Evolutionary conservation across 2,888 invertebrate genomes (phyloP).

Genomic region (Tubulanus polymorphus): DNA sequence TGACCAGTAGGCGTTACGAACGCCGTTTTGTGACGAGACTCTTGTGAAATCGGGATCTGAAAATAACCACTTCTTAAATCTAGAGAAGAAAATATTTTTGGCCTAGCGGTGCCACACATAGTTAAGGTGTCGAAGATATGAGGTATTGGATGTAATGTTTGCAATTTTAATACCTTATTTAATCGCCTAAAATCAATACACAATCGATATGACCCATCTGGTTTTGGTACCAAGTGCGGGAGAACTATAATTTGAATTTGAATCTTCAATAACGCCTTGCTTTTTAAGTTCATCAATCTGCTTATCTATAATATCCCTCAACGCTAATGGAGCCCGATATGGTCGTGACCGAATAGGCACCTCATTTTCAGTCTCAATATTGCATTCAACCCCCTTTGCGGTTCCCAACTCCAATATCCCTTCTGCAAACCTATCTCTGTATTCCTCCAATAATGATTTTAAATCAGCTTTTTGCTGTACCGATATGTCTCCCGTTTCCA

Average conservation of each 20-base stretch:
- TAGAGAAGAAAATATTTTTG: not conserved
- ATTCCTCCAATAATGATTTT: not conserved
- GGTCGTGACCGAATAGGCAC: not conserved
- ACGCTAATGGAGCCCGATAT: not conserved
- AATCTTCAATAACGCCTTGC: not conserved
- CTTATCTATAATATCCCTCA: not conserved
- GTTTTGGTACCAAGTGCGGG: not conserved
- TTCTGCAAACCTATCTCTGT: not conserved
- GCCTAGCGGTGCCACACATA: not conserved
- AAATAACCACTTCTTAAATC: not conserved
- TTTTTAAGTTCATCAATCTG: not conserved
- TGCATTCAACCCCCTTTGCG: not conserved
- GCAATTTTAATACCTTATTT: not conserved
- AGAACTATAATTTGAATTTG: not conserved
- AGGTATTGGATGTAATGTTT: not conserved
- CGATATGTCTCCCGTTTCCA: not conserved
- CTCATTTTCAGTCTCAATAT: not conserved
- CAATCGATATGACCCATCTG: not conserved
- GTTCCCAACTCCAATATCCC: not conserved
- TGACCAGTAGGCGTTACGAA: not conserved
- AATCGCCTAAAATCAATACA: not conserved
- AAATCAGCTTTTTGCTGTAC: not conserved
- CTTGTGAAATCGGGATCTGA: not conserved
- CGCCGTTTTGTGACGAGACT: not conserved
- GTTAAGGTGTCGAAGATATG: not conserved